These are phyloP conservation scores for Leptinotarsa undecemlineata DNA, from an alignment of 1,140 invertebrate species.

Conservation along the genomic window DNA sequence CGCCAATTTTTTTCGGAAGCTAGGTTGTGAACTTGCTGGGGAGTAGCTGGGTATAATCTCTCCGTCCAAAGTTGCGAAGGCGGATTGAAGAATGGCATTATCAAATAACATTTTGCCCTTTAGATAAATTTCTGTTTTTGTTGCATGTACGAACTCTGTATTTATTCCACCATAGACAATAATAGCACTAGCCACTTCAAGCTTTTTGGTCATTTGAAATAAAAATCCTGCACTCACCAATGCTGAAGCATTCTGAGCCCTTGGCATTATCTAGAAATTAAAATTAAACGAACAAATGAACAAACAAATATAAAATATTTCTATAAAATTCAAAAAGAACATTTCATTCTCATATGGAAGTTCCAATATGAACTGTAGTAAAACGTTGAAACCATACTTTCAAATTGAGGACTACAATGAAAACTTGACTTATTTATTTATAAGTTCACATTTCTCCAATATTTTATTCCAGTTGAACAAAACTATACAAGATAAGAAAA, in stretches of 20 bases:
- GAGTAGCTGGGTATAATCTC: conserved; percentile 67
- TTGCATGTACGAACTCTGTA: conserved; percentile 71
- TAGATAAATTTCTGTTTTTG: conserved; percentile 67
- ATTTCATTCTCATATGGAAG: no score
- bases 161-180: conserved; percentile 71
- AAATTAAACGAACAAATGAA: background rate
- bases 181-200: conserved; percentile 32
- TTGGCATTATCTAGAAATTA: conserved; percentile 62
- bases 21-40: conserved; percentile 66
- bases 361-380: no score
- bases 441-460: no score
- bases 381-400: no score
- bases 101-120: conserved; percentile 61
- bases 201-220: conserved; percentile 59
- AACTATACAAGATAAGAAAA: no score
- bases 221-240: conserved; percentile 81
- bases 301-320: background rate
- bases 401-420: no score
- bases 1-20: conserved; percentile 69
- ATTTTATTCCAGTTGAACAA: no score
- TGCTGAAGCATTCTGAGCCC: conserved; percentile 82
- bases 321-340: background rate
- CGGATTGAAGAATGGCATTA: conserved; percentile 58
- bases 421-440: no score
- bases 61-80: conserved; percentile 61